Evolutionary conservation across 1,140 invertebrate species (phyloP), one percentile per base, ranked within the genome.

Genomic region (Apocrypta bakeri): DNA sequence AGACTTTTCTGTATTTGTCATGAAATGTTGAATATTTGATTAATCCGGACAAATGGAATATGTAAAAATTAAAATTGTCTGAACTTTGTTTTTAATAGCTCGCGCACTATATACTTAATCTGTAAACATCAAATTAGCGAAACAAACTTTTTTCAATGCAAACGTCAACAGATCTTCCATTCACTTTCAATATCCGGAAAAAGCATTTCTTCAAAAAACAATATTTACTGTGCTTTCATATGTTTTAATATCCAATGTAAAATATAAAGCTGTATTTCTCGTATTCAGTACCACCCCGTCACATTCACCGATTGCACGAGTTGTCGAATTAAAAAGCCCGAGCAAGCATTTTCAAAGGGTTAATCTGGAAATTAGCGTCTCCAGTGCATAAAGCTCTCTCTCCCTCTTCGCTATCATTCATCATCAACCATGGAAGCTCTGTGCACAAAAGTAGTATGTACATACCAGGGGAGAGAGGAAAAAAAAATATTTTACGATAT

Each of bases 321-420:
- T 56, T 21, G 48, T 56, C 48, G 48, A 56, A 56, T 56, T 56
- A 56, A 56, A 56, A 56, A 56, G 48, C 48, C 24, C 64, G 64
- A 24, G 8, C 64, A 14, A 12, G 6, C 56, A 63, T 63, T 29
- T 21, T 2, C 64, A 75, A 40, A 29, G 73, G 73, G 17, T 75
- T 37, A n/a, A 76, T 76, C 56, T n/a, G 74, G 17, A 37, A 76
- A 76, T 76, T 63, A 71, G 27, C 69, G 33, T 27, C 27, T 29
- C 64, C 11, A 7, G 25, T 25, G 1, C n/a, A 66, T 29, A 25
- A 37, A 37, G 33, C 33, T 37, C 33, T 11, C 12, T 0, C 2
- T 66, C 63, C 12, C 12, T 66, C 63, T 3, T 24, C n/a, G n/a
- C n/a, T n/a, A n/a, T 12, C 4, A n/a, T 56, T n/a, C 48, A 56